phyloP scores from a whole-genome alignment of 2,113 vertebrate species.

The Empidonax alnorum region DNA sequence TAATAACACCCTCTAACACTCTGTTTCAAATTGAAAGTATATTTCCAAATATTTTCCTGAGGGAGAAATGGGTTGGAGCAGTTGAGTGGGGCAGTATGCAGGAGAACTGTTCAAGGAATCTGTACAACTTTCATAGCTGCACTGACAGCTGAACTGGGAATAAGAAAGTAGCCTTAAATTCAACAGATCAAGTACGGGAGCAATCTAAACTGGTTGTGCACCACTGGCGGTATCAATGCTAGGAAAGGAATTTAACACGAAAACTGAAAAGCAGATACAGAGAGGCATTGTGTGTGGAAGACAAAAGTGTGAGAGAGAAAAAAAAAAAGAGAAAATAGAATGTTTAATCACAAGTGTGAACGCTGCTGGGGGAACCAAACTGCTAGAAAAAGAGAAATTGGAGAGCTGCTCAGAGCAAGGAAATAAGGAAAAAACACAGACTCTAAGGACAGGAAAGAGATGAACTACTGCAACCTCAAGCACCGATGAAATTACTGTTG shows the following conservation, averaged over 20 bases:
- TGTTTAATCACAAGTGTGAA: neutral
- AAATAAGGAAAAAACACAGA: neutral
- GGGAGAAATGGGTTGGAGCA: neutral
- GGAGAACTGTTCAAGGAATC: neutral
- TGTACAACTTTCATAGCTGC: neutral
- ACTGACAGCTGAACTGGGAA: neutral
- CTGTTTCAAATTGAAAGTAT: neutral
- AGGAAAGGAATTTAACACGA: neutral
- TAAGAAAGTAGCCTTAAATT: neutral
- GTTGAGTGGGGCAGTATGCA: neutral
- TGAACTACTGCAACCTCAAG: neutral
- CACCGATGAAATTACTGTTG: neutral
- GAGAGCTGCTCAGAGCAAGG: neutral
- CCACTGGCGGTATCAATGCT: neutral
- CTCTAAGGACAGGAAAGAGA: neutral
- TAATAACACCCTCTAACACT: neutral
- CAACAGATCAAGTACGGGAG: neutral
- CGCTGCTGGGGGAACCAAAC: neutral
- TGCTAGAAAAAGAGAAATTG: neutral
- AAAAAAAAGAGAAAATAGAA: neutral
- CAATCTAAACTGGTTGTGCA: neutral
- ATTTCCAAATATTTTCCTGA: neutral
- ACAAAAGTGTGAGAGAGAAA: neutral
- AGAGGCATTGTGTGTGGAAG: neutral
- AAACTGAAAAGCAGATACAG: neutral